These are phyloP conservation scores for Escarpia spicata DNA, from an alignment of 2,888 invertebrate species.

Conservation along the genomic window DNA sequence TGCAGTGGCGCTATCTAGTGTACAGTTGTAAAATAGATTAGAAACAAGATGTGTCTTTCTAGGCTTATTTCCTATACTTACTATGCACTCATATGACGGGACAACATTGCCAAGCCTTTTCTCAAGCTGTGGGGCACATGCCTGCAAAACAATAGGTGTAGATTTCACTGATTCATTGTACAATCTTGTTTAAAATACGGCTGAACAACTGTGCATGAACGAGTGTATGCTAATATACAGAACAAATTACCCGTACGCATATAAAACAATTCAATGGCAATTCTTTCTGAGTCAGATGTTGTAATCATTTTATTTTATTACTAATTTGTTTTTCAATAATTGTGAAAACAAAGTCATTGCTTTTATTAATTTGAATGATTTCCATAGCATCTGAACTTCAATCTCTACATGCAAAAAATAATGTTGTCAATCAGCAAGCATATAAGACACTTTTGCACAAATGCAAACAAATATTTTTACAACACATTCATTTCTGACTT, in stretches of 20 bases:
- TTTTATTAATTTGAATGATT: background rate
- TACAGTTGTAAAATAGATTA: no score
- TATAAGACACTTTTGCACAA: background rate
- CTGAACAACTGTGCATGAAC: no score
- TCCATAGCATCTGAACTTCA: background rate
- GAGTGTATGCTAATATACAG: no score
- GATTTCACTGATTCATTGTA: constrained; percentile 25
- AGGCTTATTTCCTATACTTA: constrained; percentile 44
- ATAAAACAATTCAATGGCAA: background rate
- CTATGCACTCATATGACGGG: constrained; percentile 70
- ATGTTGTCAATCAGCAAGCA: background rate
- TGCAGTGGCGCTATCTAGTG: no score
- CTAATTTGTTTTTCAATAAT: background rate
- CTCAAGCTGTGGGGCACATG: constrained; percentile 79
- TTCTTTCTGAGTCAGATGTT: background rate
- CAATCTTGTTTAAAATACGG: background rate
- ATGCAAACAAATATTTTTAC: background rate
- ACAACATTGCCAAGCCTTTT: constrained; percentile 81
- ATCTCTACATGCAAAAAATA: background rate
- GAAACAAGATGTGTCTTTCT: background rate
- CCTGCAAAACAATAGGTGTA: constrained; percentile 66
- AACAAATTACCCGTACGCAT: no score
- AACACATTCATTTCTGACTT: background rate
- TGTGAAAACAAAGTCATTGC: background rate
- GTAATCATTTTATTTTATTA: constrained; percentile 18